Evolutionary conservation across 2,888 invertebrate genomes (phyloP).

Genomic region (Drosophila melanosoma): DNA sequence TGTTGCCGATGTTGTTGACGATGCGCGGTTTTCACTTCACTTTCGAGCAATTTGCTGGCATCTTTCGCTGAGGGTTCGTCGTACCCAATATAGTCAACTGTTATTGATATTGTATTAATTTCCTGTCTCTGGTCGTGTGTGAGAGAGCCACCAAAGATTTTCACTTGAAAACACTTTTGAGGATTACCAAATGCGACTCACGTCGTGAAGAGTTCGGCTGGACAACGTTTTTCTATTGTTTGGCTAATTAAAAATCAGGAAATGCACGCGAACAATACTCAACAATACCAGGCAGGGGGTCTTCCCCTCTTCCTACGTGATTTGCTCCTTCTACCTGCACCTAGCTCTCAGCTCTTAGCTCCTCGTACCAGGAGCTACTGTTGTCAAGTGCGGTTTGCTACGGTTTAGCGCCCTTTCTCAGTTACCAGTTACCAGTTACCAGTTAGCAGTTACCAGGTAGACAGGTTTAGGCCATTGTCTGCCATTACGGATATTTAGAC

Average conservation of each 20-base stretch:
- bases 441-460: conserved; percentile 63
- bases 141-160: conserved; percentile 9
- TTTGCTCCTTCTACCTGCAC: conserved; percentile 15
- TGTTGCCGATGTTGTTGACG: conserved; percentile 10
- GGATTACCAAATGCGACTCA: conserved; percentile 57
- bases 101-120: conserved; percentile 67
- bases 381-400: conserved; percentile 70
- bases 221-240: conserved; percentile 40
- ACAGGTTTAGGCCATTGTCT: conserved; percentile 1
- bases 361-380: conserved; percentile 41
- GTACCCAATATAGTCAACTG: conserved; percentile 40
- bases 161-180: conserved; percentile 35
- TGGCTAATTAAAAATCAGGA: conserved; percentile 78
- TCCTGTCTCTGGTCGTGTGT: conserved; percentile 47
- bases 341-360: background rate
- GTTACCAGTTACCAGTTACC: conserved; percentile 51
- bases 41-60: conserved; percentile 39
- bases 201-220: conserved; percentile 39
- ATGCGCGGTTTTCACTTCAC: conserved; percentile 50
- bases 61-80: conserved; percentile 42
- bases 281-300: conserved; percentile 22
- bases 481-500: conserved; percentile 22
- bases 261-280: conserved; percentile 64
- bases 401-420: conserved; percentile 53
- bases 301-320: conserved; percentile 30